Evolutionary conservation across 2,888 invertebrate genomes (phyloP).

Genomic region (Sepioteuthis lessoniana): DNA sequence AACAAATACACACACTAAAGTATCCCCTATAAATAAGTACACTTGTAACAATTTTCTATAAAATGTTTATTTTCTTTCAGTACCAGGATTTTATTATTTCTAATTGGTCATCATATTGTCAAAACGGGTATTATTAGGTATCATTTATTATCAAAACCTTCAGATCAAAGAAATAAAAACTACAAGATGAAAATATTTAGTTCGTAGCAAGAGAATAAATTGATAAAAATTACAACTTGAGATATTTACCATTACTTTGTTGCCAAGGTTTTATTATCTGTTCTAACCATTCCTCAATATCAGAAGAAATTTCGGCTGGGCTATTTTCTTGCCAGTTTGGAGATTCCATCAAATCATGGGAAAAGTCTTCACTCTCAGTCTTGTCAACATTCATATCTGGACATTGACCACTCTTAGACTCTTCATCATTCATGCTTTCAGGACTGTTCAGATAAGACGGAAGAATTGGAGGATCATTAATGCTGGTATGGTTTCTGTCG

Average conservation of each 20-base stretch:
- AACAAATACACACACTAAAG: too few relatives aligned
- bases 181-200: too few relatives aligned
- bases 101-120: too few relatives aligned
- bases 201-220: background rate
- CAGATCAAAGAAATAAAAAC: too few relatives aligned
- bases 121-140: too few relatives aligned
- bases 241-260: slow-evolving; percentile 42
- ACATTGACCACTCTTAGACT: slow-evolving; percentile 23
- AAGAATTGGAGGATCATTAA: background rate
- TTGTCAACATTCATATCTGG: background rate
- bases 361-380: slow-evolving; percentile 35
- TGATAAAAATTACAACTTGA: background rate
- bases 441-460: slow-evolving; percentile 46
- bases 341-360: slow-evolving; percentile 16
- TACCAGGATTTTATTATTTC: too few relatives aligned
- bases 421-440: slow-evolving; percentile 41
- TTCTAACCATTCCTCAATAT: slow-evolving; percentile 44
- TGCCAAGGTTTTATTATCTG: slow-evolving; percentile 45
- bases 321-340: slow-evolving; percentile 41
- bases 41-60: too few relatives aligned
- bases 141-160: too few relatives aligned
- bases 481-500: background rate
- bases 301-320: background rate
- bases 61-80: too few relatives aligned
- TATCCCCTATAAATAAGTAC: too few relatives aligned